Evolutionary conservation across 1,140 invertebrate genomes (phyloP), one percentile per base, ranked within the genome.

Genomic region (Cotesia glomerata): DNA sequence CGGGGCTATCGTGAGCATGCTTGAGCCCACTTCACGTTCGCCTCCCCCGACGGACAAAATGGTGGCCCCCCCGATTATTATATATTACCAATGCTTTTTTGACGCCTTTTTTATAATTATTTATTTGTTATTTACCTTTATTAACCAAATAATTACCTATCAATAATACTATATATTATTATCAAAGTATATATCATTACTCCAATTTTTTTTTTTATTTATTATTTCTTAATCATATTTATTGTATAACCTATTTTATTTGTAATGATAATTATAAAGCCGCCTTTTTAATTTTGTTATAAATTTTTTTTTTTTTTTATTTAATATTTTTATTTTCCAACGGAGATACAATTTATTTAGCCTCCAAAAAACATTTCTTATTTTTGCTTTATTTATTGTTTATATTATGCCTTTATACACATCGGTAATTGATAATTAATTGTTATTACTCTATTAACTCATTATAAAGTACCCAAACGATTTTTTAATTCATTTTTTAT

Each of bases 31-130:
- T 85, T 87, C 80, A 84, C 80, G 79, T 83, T 83, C 86, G 88
- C 87, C 88, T 89, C 88, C 87, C 87, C 87, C 86, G 85, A 85
- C 82, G 83, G 82, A 88, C 88, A 89, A 89, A 89, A 89, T 89
- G 88, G 88, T 86, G 86, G 88, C 84, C 87, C 80, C 81, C 82
- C 80, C 82, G 82, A 85, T 80, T 45, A 45, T 45, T 45, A 45
- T 45, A 45, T 45, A 45, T 45, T 79, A 78, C 80, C 78, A 81
- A 81, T 76, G 78, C 71, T 81, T 79, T 80, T 45, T 45, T 79
- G 78, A 78, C 78, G 76, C 77, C 78, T 77, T 81, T 79, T 82
- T 80, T 80, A 72, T 51, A 63, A 62, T 67, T 79, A 80, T 76
- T 81, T 81, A 74, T 59, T 78, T 80, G 73, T 68, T 62, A 18